Conservation (phyloP, 2,888 invertebrate genomes). For the Aleiodes testaceus region DNA sequence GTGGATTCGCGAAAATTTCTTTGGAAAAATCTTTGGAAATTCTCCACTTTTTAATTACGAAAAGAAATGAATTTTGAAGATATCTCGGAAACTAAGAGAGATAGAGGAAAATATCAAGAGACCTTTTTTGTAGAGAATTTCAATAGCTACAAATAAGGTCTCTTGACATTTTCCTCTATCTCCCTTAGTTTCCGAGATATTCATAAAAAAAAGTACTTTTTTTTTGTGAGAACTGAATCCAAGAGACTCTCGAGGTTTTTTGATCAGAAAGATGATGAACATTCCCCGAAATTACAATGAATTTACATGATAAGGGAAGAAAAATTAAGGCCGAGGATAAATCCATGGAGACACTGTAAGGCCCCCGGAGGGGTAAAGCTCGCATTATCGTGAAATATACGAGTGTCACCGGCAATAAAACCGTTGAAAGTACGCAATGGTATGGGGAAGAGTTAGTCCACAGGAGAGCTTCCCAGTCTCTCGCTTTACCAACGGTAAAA, state of each 20-base stretch:
- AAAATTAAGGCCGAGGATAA: conserved; percentile 11
- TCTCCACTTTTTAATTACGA: too few relatives aligned
- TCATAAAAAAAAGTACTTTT: too few relatives aligned
- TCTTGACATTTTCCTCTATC: too few relatives aligned
- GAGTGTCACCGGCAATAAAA: conserved; percentile 44
- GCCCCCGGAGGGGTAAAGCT: conserved; percentile 25
- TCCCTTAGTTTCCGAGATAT: too few relatives aligned
- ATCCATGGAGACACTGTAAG: conserved; percentile 2
- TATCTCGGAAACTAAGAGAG: too few relatives aligned
- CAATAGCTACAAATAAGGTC: too few relatives aligned
- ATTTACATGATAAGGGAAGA: conserved; percentile 3
- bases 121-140: too few relatives aligned
- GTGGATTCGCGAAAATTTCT: too few relatives aligned
- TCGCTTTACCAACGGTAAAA: conserved; percentile 32
- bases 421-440: conserved; percentile 38
- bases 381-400: conserved; percentile 44
- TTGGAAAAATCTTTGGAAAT: too few relatives aligned
- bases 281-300: conserved; percentile 5
- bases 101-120: too few relatives aligned
- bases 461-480: conserved; percentile 9
- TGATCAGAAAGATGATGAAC: background rate
- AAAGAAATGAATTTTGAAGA: too few relatives aligned
- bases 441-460: conserved; percentile 17
- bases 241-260: background rate
- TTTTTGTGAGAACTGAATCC: background rate